Base-by-base conservation (phyloP, 2,113 vertebrate species). In the Girardinichthys multiradiatus region DNA sequence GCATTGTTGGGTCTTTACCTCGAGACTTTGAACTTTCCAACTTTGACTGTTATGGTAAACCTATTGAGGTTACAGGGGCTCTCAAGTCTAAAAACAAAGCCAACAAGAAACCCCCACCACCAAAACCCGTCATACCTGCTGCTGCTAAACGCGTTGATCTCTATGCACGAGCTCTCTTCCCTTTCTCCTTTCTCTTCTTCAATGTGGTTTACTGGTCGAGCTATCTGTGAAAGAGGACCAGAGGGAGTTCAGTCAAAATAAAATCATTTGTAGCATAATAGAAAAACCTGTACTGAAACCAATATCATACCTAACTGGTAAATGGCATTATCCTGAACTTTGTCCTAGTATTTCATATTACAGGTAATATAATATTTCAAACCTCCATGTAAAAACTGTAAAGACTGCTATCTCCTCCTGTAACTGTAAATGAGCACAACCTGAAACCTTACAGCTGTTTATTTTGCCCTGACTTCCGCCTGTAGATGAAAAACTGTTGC, bases 21-120 rank as follows among this genome's bases (percentile, higher is more conserved):
- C 95, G 97, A 84, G 98, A 99, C 95, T 99, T 99, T 92, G 97
- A 99, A 85, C 94, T 99, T 64, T 98, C 98, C n/a, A 99, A 99
- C 91, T 99, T 98, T 91, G 97, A 99, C 94, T 99, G 97, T 92
- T 99, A 99, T n/a, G 97, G 98, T 58, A 99, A 99, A 90, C 96
- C 97, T 67, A 96, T 99, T 58, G 96, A 98, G 77, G 96, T 97
- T 70, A 91, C 92, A 70, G 95, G 94, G n/a, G 94, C 92, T 59
- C 92, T 94, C 0, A 98, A 98, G 83, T 95, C 95, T 31, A 95
- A 97, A 91, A 95, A 94, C 74, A 99, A 98, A 93, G 95, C 95
- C 85, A 98, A 95, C 89, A 98, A 98, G 92, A 99, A 99, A 83
- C 95, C 96, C 1, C 92, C 96, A 1, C 96, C 98, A 5, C 93